Conservation (phyloP, 2,113 vertebrate genomes). For the Galemys pyrenaicus region DNA sequence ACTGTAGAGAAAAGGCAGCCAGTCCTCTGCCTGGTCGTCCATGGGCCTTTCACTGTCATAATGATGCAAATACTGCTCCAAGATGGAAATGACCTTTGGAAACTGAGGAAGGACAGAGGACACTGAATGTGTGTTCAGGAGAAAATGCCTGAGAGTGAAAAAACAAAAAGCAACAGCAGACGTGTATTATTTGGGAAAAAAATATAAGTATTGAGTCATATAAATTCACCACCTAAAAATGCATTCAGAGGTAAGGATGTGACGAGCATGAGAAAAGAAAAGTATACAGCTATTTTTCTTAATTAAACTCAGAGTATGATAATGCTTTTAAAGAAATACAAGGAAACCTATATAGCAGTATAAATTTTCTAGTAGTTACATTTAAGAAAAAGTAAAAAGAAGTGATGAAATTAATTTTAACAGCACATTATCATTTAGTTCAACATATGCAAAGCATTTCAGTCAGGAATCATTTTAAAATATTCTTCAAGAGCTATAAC, state of each 20-base stretch:
- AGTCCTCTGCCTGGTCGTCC: background rate
- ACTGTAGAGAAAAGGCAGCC: background rate
- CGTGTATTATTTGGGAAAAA: background rate
- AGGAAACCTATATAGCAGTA: background rate
- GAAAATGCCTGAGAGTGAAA: background rate
- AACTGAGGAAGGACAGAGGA: accelerated
- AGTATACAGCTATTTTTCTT: background rate
- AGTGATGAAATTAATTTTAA: background rate
- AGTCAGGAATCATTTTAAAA: background rate
- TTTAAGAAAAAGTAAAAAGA: background rate
- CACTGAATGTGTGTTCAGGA: background rate
- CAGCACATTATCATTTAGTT: background rate
- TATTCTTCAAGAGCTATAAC: background rate
- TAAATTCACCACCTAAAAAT: background rate
- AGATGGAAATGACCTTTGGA: too few relatives aligned
- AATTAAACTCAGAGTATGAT: background rate
- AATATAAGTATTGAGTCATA: too few relatives aligned
- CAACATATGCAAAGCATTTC: background rate
- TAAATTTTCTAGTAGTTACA: background rate
- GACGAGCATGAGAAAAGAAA: background rate
- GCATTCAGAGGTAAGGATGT: accelerated
- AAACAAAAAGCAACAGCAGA: background rate
- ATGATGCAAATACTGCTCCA: background rate
- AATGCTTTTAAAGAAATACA: background rate
- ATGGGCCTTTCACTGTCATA: accelerated